Base-by-base conservation (phyloP, 1,140 invertebrate species). In the Zaprionus africanus region DNA sequence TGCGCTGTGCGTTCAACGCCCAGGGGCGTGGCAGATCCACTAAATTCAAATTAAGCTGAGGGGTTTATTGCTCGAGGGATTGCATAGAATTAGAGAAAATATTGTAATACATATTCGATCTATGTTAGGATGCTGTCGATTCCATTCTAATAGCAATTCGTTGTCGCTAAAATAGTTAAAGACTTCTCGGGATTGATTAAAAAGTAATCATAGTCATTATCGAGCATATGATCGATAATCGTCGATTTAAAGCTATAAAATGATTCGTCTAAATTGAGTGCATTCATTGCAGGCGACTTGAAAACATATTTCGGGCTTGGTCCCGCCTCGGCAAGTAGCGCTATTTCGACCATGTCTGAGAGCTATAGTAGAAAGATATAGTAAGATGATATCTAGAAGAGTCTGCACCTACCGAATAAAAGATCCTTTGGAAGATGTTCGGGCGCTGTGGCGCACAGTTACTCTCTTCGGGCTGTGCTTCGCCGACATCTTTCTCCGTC, bases 231-330 rank as follows among this genome's bases (percentile, higher is more conserved):
- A 15, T 74, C 62, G 19, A 86, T 54, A n/a, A 87, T 58, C 0
- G 49, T 43, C 24, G 68, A 76, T 53, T 86, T 86, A 7, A 86
- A 6, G 5, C 54, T 22, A 17, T 76, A 68, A 0, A 34, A 34
- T 7, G 79, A 15, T 17, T 54, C 41, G 7, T 3, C 36, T 5
- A 87, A 26, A 64, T 77, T 54, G 0, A 86, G 54, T 4, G 82
- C 15, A 0, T 82, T 65, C 83, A 86, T 77, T 17, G 76, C 46
- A 2, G 83, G 38, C 38, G 82, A 82, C 7, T 62, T 70, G 54
- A 17, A 60, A 0, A 15, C 26, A 41, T 79, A 76, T 7, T 3
- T 9, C 15, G 70, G 75, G 9, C 60, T 61, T 5, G 41, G 11
- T 2, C 66, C 58, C n/a, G n/a, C 26, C 34, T 36, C 22, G 5